Percentiles rank a stretch among this genome's conserved stretches.
Conservation (phyloP, 2,888 invertebrate genomes). For the Cordilura impudica region DNA sequence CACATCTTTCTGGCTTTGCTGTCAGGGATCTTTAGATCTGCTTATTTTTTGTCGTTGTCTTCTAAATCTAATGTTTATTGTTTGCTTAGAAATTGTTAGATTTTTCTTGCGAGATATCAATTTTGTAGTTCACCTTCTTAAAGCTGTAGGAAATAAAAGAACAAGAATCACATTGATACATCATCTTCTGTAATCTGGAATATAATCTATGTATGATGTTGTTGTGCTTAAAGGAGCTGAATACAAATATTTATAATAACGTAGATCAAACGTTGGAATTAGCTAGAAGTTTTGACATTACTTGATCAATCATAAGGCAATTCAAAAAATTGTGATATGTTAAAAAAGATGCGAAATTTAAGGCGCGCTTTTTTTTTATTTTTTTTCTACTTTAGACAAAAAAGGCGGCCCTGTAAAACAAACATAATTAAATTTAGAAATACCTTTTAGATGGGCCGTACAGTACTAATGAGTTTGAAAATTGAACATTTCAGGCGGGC, state of each 20-base stretch:
- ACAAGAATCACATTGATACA: conserved; percentile 19
- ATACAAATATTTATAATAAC: too few species aligned
- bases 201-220: neutral
- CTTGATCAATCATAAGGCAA: conserved; percentile 1
- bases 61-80: conserved; percentile 30
- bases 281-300: conserved; percentile 43
- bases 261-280: conserved; percentile 24
- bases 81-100: conserved; percentile 56
- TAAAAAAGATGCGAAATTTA: neutral
- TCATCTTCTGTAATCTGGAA: neutral
- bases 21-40: conserved; percentile 12
- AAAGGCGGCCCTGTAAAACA: too few species aligned
- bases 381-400: too few species aligned
- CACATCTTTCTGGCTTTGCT: conserved; percentile 1
- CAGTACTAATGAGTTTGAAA: too few species aligned
- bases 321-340: neutral
- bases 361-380: too few species aligned
- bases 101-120: neutral
- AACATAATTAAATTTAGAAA: too few species aligned
- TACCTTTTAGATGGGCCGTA: too few species aligned
- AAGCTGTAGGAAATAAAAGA: neutral
- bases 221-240: conserved; percentile 6
- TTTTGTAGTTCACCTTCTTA: neutral
- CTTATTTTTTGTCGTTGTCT: neutral
- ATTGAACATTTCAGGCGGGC: conserved; percentile 1